These are phyloP conservation scores for Solenopsis invicta DNA, from an alignment of 1,140 invertebrate species.

Conservation along the genomic window DNA sequence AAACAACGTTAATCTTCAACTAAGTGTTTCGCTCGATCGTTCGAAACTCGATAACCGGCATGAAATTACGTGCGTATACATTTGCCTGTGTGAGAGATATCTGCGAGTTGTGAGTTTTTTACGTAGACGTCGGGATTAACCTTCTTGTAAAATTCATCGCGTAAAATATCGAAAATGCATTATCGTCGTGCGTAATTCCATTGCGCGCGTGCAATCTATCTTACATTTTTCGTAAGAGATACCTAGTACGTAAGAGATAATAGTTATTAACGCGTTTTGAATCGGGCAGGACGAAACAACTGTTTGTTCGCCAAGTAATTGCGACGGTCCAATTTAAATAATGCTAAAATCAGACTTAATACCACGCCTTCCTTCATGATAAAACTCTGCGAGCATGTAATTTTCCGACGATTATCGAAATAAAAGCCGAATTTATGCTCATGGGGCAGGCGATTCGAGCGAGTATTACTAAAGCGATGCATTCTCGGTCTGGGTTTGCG, in stretches of 20 bases:
- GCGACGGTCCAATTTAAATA: constrained; percentile 44
- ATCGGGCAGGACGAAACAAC: neutral
- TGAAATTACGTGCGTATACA: neutral
- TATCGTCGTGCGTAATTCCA: neutral
- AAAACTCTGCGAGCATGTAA: constrained; percentile 50
- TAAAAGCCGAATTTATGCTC: constrained; percentile 55
- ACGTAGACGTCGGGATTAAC: neutral
- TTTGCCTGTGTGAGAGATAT: neutral
- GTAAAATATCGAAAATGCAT: neutral
- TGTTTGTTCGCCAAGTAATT: constrained; percentile 21
- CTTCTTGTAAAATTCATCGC: constrained; percentile 23
- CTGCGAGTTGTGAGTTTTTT: constrained; percentile 32
- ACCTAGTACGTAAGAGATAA: constrained; percentile 18
- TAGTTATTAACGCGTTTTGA: constrained; percentile 36
- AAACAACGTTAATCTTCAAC: constrained; percentile 22
- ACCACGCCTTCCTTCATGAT: constrained; percentile 14
- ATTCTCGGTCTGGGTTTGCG: neutral
- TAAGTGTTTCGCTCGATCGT: neutral
- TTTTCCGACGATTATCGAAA: constrained; percentile 58
- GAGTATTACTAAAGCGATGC: constrained; percentile 23
- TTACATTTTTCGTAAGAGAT: constrained; percentile 11
- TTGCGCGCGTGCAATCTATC: neutral
- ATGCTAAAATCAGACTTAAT: constrained; percentile 54
- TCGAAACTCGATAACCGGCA: constrained; percentile 19
- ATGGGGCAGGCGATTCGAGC: neutral